Evolutionary conservation across 2,113 vertebrate genomes (phyloP).

Genomic region (Shinisaurus crocodilurus): DNA sequence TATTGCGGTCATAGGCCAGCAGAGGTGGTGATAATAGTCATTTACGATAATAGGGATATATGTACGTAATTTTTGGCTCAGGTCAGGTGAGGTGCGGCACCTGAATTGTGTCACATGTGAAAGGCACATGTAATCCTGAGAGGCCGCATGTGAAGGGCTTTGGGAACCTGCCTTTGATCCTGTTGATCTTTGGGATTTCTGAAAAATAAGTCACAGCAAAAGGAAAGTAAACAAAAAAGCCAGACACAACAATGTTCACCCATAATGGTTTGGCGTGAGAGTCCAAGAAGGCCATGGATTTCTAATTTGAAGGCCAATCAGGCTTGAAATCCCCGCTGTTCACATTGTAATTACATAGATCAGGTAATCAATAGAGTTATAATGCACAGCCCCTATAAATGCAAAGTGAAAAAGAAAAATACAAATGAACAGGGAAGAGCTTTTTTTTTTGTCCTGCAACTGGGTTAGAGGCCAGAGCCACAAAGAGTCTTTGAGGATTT

Average conservation of each 20-base stretch:
- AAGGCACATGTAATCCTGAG: neutral
- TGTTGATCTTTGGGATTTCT: neutral
- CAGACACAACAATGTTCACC: conserved; percentile 32
- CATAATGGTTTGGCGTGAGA: conserved; percentile 52
- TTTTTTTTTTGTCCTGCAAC: neutral
- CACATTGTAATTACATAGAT: conserved; percentile 69
- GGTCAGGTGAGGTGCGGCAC: neutral
- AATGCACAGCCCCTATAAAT: conserved; percentile 15
- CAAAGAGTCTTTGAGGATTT: neutral
- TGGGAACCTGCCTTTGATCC: too few relatives aligned
- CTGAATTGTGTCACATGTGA: too few relatives aligned
- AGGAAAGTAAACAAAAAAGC: conserved; percentile 36
- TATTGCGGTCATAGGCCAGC: too few relatives aligned
- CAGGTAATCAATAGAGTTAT: conserved; percentile 70
- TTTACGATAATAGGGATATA: neutral
- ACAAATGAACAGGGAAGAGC: neutral
- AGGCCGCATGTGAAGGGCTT: neutral
- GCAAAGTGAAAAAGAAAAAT: neutral
- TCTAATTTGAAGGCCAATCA: conserved; percentile 80
- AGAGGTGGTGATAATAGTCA: too few relatives aligned
- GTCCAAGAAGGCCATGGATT: conserved; percentile 70
- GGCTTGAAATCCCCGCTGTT: conserved; percentile 74
- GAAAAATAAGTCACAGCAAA: neutral
- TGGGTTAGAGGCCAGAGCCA: neutral
- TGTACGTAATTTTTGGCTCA: neutral